Evolutionary conservation across 2,888 invertebrate species (phyloP).

Genomic region (Heliconius charithonia): DNA sequence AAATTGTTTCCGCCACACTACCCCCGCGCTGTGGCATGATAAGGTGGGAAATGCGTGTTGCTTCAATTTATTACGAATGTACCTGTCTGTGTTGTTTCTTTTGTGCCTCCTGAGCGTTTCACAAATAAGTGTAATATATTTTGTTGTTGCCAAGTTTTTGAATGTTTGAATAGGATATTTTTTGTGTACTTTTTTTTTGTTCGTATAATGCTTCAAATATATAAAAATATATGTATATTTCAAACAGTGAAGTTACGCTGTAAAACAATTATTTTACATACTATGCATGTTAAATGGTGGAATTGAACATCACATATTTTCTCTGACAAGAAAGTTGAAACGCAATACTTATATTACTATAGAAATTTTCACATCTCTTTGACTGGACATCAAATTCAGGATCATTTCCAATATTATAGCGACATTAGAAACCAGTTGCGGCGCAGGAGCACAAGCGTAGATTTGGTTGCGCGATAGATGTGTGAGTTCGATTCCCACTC

Average conservation of each 20-base stretch:
- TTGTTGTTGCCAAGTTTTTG: not conserved
- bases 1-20: slow-evolving; percentile 38
- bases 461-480: not conserved
- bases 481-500: too few relatives aligned
- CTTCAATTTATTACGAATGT: slow-evolving; percentile 31
- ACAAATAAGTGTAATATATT: slow-evolving; percentile 12
- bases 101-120: slow-evolving; percentile 2
- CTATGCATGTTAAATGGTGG: not conserved
- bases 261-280: too few relatives aligned
- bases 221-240: too few relatives aligned
- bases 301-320: not conserved
- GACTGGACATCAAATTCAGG: not conserved
- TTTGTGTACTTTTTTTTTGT: not conserved
- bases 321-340: not conserved
- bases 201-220: too few relatives aligned
- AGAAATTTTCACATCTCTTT: not conserved
- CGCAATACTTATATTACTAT: not conserved
- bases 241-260: too few relatives aligned
- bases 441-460: too few relatives aligned
- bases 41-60: slow-evolving; percentile 24
- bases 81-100: slow-evolving; percentile 11
- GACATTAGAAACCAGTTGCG: too few relatives aligned
- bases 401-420: too few relatives aligned
- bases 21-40: slow-evolving; percentile 22
- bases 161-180: not conserved